Evolutionary conservation across 1,140 invertebrate species (phyloP).

Genomic region (Drosophila bocqueti): DNA sequence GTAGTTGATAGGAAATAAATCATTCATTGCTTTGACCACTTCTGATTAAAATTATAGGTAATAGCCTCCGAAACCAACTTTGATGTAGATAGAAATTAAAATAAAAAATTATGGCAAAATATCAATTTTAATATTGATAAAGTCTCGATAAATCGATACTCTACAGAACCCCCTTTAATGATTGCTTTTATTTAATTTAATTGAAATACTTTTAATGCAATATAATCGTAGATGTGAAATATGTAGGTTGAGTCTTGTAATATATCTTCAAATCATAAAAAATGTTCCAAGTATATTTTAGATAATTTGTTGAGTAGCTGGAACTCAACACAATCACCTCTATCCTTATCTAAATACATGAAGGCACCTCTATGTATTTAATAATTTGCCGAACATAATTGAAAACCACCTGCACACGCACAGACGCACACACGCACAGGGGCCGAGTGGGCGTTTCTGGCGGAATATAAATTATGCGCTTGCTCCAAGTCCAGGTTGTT

Average conservation of each 20-base stretch:
- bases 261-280: neutral
- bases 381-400: constrained; percentile 32
- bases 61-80: no score
- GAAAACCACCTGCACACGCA: constrained; percentile 36
- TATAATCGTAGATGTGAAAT: neutral
- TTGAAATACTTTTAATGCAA: no score
- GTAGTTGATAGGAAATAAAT: no score
- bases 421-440: constrained; percentile 15
- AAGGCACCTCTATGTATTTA: constrained; percentile 21
- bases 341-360: constrained; percentile 13
- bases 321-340: constrained; percentile 2
- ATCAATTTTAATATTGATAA: no score
- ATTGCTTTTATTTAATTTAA: no score
- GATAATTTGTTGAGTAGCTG: constrained; percentile 8
- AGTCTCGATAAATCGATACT: no score
- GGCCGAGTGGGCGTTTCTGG: constrained; percentile 56
- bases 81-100: no score
- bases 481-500: constrained; percentile 48
- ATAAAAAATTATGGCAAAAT: no score
- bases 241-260: neutral
- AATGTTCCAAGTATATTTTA: neutral
- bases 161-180: no score
- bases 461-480: constrained; percentile 74
- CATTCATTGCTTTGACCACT: no score
- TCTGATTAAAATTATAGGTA: no score